Evolutionary conservation across 1,140 invertebrate species (phyloP), one percentile per base, ranked within the genome.

Genomic region (Bombus superbus): DNA sequence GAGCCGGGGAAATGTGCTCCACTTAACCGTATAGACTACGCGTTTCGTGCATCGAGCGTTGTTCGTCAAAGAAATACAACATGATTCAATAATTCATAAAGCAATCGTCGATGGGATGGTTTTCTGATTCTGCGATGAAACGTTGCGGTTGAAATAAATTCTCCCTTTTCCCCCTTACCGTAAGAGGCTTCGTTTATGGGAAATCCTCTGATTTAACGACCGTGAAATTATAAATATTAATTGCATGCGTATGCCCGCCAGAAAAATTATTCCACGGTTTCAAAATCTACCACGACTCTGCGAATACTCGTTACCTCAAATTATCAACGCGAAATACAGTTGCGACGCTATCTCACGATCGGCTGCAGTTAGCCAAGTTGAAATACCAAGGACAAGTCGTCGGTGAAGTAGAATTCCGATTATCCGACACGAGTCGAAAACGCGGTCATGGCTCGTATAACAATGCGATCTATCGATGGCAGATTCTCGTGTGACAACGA

Each of bases 21-120:
- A 38, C 64, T 78, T 78, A 44, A 78, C 6, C 62, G 76, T 78
- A 13, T 11, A n/a, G 38, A 64, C 28, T n/a, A 32, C 57, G 44
- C 35, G 18, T 77, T 64, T 64, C n/a, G 13, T 44, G n/a, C 13
- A 38, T 18, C 74, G 38, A 22, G 32, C 42, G 8, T 35, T 76
- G 44, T 28, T 75, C 47, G 76, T 5, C 10, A 28, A 44, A 25
- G 40, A 44, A 53, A 66, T 44, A 66, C 18, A 64, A 78, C 40
- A 22, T 44, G n/a, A 62, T 62, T 78, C 59, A 62, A 42, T 78
- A 42, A 64, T 78, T 78, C 75, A n/a, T 78, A 62, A 64, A 78
- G 38, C 57, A 64, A 42, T 78, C 57, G 35, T 62, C n/a, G 73
- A n/a, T 18, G 44, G 22, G 32, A 35, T 38, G 47, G 38, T 76